Base-by-base conservation (phyloP, 2,888 invertebrate species). In the Mythimna loreyi region DNA sequence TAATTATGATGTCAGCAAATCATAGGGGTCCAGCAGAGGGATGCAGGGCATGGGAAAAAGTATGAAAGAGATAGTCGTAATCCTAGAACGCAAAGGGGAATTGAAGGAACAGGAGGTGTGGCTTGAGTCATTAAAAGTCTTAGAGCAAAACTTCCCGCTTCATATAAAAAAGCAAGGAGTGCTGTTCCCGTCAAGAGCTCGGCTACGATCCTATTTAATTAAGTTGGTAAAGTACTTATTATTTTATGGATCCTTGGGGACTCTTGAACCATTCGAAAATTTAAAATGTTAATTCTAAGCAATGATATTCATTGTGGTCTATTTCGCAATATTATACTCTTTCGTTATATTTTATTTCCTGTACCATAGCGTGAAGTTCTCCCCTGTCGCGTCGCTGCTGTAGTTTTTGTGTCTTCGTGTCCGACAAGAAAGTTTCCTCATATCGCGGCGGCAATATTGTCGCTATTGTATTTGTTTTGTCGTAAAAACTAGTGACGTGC, bases 391-490 rank as follows among this genome's bases (percentile, higher is more conserved):
- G 28, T 19, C 52, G 3, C 0, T 16, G 25, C 7, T 28, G 25
- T 58, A n/a, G 75, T 68, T 68, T 58, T 47, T 52, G 55, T 58
- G 45, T 21, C 9, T 36, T 30, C 30, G 36, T 23, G 25, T 7
- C 9, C 40, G 25, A 71, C 49, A 30, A 52, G 23, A 40, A 61
- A 56, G 13, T 62, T 57, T 47, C 40, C 21, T 62, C 61, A 61
- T 61, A 77, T 70, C 19, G 55, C 33, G 67, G 11, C 55, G 40
- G 40, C 40, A 47, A 53, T 74, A 55, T 40, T 74, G 74, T 55
- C 36, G 19, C 40, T 19, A 47, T 36, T 36, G 52, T 66, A 30
- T 53, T 64, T 9, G 21, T 55, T 47, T 19, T 36, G 23, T 3
- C n/a, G 13, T 36, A 64, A 63, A 53, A 45, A n/a, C 52, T 16